Evolutionary conservation across 2,888 invertebrate species (phyloP).

Genomic region (Cerceris rybyensis): DNA sequence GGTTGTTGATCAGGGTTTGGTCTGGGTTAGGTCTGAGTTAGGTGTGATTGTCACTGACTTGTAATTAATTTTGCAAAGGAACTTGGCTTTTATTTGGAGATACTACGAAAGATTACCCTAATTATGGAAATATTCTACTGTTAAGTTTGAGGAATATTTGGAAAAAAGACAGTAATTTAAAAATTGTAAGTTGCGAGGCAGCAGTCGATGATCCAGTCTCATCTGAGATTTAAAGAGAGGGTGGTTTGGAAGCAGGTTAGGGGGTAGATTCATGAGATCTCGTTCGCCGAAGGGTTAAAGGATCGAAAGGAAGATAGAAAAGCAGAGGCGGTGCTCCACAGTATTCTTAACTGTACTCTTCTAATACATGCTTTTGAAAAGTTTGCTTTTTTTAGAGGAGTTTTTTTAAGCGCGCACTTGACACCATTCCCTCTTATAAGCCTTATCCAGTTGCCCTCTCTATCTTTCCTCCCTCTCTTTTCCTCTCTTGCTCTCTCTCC

Average conservation of each 20-base stretch:
- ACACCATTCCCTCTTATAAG: constrained; percentile 51
- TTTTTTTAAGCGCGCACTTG: constrained; percentile 56
- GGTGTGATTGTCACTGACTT: too few species aligned
- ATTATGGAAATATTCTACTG: too few species aligned
- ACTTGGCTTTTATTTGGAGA: too few species aligned
- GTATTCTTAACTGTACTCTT: constrained; percentile 48
- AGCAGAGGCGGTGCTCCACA: constrained; percentile 25
- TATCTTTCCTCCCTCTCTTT: constrained; percentile 3
- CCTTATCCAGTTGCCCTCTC: constrained; percentile 31
- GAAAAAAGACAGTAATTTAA: too few species aligned
- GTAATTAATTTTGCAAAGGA: too few species aligned
- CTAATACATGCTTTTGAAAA: constrained; percentile 56
- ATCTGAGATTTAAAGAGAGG: not conserved
- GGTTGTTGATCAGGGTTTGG: too few species aligned
- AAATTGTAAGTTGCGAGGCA: too few species aligned
- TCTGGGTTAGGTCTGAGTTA: too few species aligned
- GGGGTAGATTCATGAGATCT: not conserved
- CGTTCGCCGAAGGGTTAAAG: constrained; percentile 24
- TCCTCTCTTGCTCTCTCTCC: constrained; percentile 6
- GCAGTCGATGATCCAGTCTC: too few species aligned
- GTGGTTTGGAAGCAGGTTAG: not conserved
- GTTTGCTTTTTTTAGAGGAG: constrained; percentile 58
- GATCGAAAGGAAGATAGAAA: constrained; percentile 1
- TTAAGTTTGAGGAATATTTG: too few species aligned
- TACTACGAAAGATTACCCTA: too few species aligned